A percentile compares a stretch with the other conserved stretches of the same genome.
Evolutionary conservation across 2,797 vertebrate species (phyloP).

Genomic region (Squalus acanthias): DNA sequence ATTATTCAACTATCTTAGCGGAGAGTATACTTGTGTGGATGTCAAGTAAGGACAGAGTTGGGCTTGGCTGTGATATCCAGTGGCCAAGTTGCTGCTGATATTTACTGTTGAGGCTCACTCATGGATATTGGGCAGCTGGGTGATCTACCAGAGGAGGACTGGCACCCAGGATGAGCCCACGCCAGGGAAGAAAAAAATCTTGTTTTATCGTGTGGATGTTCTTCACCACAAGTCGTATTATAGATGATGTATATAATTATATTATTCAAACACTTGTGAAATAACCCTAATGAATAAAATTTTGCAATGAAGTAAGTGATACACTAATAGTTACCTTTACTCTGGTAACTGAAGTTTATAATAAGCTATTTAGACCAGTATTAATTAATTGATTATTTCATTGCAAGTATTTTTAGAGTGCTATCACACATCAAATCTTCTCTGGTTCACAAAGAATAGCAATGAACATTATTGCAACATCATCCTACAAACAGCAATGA

Average conservation of each 20-base stretch:
- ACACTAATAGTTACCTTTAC: too few relatives aligned
- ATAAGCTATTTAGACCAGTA: background rate
- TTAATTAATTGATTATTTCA: background rate
- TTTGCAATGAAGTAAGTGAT: background rate
- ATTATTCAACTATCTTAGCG: too few relatives aligned
- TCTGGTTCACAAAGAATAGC: background rate
- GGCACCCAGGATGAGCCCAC: background rate
- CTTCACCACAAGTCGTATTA: background rate
- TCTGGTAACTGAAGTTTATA: background rate
- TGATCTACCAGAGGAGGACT: too few relatives aligned
- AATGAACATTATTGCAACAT: background rate
- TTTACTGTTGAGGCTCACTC: too few relatives aligned
- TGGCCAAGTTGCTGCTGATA: too few relatives aligned
- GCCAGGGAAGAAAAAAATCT: too few relatives aligned
- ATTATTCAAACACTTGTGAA: background rate
- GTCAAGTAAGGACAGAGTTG: too few relatives aligned
- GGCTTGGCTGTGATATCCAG: too few relatives aligned
- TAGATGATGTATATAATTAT: background rate
- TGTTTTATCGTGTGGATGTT: background rate
- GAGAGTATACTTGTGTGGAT: too few relatives aligned
- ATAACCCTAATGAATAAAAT: background rate
- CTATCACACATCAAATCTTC: background rate
- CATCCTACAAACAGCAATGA: background rate
- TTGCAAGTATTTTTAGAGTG: background rate
- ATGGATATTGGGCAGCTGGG: too few relatives aligned